These are phyloP conservation scores for Hemistola chrysoprasaria DNA, from an alignment of 2,888 invertebrate genomes.

Conservation along the genomic window DNA sequence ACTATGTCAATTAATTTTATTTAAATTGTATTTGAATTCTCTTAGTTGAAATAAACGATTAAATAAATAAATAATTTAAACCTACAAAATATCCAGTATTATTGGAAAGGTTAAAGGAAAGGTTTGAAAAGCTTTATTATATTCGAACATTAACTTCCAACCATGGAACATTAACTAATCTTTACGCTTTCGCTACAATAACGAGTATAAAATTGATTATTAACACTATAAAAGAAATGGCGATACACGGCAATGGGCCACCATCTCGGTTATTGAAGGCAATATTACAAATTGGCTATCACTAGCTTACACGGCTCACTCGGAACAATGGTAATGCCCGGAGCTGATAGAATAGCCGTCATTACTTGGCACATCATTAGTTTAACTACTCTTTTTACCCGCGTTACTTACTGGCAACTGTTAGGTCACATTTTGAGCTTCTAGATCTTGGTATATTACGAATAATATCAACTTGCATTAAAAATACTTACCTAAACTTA, in stretches of 20 bases:
- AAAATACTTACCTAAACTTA: too few relatives aligned
- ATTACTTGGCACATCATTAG: conserved; percentile 44
- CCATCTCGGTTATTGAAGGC: conserved; percentile 44
- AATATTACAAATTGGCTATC: conserved; percentile 51
- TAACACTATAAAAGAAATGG: conserved; percentile 48
- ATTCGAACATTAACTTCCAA: conserved; percentile 19
- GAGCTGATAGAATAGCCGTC: conserved; percentile 38
- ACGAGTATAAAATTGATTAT: conserved; percentile 56
- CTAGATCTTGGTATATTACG: too few relatives aligned
- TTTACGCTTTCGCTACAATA: conserved; percentile 56
- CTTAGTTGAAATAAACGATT: too few relatives aligned
- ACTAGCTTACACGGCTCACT: conserved; percentile 32
- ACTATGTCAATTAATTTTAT: too few relatives aligned
- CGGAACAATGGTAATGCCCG: conserved; percentile 43
- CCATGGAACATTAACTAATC: conserved; percentile 43
- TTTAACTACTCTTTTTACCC: conserved; percentile 21
- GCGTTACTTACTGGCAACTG: conserved; percentile 4
- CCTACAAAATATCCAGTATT: too few relatives aligned
- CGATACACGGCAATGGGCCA: conserved; percentile 43
- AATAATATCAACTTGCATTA: too few relatives aligned
- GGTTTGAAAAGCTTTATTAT: too few relatives aligned
- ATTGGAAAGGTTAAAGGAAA: too few relatives aligned
- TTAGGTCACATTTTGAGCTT: too few relatives aligned
- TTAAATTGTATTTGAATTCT: too few relatives aligned
- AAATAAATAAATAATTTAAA: too few relatives aligned